Percentiles rank a stretch among this genome's conserved stretches.
Conservation (phyloP, 2,888 invertebrate species). For the Calliscelio sp. region DNA sequence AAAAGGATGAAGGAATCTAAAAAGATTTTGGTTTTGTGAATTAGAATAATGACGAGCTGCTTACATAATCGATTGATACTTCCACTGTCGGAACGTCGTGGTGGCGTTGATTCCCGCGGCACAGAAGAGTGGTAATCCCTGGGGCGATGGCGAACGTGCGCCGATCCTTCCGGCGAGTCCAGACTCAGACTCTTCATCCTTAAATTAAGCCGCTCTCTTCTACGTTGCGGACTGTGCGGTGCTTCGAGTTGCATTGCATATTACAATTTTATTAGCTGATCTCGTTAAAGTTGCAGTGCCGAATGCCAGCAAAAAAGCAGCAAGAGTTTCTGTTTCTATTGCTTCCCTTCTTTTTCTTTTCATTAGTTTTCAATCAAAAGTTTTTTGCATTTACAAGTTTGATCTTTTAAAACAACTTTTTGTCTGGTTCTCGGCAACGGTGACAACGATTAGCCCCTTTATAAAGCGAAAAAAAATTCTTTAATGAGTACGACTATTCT, state of each 20-base stretch:
- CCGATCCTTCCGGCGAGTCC: constrained; percentile 97
- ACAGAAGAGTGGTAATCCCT: constrained; percentile 85
- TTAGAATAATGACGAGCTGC: too few species aligned
- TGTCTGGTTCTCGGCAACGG: too few species aligned
- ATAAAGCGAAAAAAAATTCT: too few species aligned
- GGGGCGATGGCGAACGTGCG: constrained; percentile 92
- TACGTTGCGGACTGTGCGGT: constrained; percentile 94
- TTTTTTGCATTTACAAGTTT: too few species aligned
- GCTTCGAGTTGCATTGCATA: constrained; percentile 87
- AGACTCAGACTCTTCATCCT: constrained; percentile 99
- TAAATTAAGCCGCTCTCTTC: constrained; percentile 97
- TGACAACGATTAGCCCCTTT: too few species aligned
- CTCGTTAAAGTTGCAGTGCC: constrained; percentile 36
- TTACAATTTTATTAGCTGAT: constrained; percentile 69
- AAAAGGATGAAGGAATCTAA: too few species aligned
- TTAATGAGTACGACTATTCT: too few species aligned
- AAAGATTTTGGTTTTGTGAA: too few species aligned
- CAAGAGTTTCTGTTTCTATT: too few species aligned
- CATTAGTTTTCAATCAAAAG: too few species aligned
- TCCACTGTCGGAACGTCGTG: constrained; percentile 84
- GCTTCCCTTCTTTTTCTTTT: too few species aligned
- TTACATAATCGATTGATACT: constrained; percentile 85
- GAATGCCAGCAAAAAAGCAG: constrained; percentile 46
- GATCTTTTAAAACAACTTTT: too few species aligned
- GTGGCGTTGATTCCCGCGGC: constrained; percentile 83